Conservation (phyloP, 1,140 invertebrate species). For the Drosophila insularis region DNA sequence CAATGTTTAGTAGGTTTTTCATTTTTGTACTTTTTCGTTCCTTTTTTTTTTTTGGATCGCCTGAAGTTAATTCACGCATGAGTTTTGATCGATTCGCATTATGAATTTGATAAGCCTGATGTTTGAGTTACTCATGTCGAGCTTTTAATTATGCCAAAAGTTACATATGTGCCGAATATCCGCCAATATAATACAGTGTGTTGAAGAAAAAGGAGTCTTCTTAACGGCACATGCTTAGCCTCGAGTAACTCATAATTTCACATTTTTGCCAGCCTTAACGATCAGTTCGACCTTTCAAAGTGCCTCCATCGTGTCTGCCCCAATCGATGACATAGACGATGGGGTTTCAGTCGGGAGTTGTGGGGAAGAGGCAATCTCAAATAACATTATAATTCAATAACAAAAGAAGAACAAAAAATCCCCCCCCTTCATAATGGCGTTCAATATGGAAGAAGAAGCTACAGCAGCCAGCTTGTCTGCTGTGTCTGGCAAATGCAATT, state of each 20-base stretch:
- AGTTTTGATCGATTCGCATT: slow-evolving; percentile 62
- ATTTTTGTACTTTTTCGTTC: not conserved
- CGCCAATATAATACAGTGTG: not conserved
- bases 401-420: slow-evolving; percentile 39
- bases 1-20: slow-evolving; percentile 10
- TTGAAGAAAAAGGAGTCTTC: not conserved
- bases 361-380: slow-evolving; percentile 30
- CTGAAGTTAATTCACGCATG: slow-evolving; percentile 48
- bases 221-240: not conserved
- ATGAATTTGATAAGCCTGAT: slow-evolving; percentile 57
- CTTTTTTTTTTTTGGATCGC: slow-evolving; percentile 7
- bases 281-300: not conserved
- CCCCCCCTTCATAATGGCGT: slow-evolving; percentile 34
- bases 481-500: slow-evolving; percentile 54
- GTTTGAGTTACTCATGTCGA: slow-evolving; percentile 47
- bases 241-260: not conserved
- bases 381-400: slow-evolving; percentile 78
- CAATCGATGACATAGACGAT: slow-evolving; percentile 58
- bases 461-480: slow-evolving; percentile 65
- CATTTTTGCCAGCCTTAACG: too few relatives aligned
- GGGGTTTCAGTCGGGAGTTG: not conserved
- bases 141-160: slow-evolving; percentile 24
- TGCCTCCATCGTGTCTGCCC: slow-evolving; percentile 37
- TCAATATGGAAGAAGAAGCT: slow-evolving; percentile 25
- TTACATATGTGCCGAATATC: not conserved